Percentiles rank a stretch among this genome's conserved stretches.
Evolutionary conservation across 2,113 vertebrate genomes (phyloP).

Genomic region (Etia nguti): DNA sequence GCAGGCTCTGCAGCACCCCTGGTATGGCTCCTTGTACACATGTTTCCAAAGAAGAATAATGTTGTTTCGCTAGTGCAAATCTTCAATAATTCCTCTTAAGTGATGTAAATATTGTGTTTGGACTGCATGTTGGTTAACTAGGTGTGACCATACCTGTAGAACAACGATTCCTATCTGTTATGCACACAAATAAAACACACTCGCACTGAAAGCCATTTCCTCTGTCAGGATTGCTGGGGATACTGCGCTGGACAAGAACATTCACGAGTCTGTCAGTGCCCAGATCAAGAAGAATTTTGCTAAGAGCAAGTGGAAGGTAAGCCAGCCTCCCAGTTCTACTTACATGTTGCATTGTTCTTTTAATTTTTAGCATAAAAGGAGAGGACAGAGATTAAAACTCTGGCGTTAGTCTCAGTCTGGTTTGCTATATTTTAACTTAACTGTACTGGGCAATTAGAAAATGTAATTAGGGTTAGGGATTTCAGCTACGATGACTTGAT

Average conservation of each 20-base stretch:
- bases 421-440: not conserved
- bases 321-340: not conserved
- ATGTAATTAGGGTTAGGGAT: not conserved
- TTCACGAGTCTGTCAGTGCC: constrained; percentile 96
- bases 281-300: constrained; percentile 99
- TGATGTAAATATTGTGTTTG: not conserved
- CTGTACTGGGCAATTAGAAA: not conserved
- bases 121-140: not conserved
- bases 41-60: not conserved
- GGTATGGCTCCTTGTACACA: constrained; percentile 70
- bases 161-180: not conserved
- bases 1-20: constrained; percentile 93
- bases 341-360: not conserved
- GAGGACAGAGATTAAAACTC: not conserved
- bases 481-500: not conserved
- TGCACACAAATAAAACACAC: not conserved
- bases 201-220: not conserved
- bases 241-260: constrained; percentile 95
- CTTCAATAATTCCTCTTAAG: not conserved
- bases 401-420: not conserved
- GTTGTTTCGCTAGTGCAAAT: not conserved
- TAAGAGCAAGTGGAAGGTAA: constrained; percentile 98
- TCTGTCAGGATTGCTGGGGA: constrained; percentile 88
- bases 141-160: not conserved
- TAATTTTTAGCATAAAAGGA: not conserved